These are phyloP conservation scores for Oreocharis arfaki DNA, from an alignment of 2,113 vertebrate species.

Conservation along the genomic window DNA sequence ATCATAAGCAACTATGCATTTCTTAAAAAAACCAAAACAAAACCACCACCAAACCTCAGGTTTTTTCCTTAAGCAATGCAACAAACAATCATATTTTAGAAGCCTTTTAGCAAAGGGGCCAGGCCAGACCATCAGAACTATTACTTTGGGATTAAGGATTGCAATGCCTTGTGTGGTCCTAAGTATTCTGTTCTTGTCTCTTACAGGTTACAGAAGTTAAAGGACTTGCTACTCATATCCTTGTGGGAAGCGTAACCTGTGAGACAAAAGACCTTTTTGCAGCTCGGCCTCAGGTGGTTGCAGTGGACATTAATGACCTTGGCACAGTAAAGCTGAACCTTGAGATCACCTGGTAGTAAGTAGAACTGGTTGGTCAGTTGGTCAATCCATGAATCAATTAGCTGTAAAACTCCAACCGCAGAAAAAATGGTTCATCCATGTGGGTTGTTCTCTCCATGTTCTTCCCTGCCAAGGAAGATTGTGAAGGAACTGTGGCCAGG, in stretches of 20 bases:
- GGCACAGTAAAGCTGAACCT: slow-evolving; percentile 97
- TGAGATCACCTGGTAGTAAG: slow-evolving; percentile 98
- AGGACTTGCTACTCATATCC: slow-evolving; percentile 90
- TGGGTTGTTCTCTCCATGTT: background rate
- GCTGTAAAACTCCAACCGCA: background rate
- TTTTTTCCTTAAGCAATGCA: background rate
- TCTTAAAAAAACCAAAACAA: background rate
- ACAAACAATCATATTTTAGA: background rate
- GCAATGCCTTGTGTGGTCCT: background rate
- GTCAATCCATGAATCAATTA: no score
- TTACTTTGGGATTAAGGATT: background rate
- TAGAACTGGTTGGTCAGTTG: background rate
- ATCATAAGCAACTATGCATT: background rate
- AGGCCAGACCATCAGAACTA: background rate
- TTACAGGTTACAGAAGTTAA: slow-evolving; percentile 93
- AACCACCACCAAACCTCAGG: background rate
- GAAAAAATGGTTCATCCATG: rapidly evolving
- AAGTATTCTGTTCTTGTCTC: background rate
- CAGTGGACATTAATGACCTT: slow-evolving; percentile 96
- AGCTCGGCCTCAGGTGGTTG: slow-evolving; percentile 93
- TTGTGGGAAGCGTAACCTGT: slow-evolving; percentile 96
- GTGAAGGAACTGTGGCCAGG: background rate
- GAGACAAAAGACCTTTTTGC: slow-evolving; percentile 98
- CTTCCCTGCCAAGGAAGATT: background rate
- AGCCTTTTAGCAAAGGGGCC: background rate